phyloP scores from a whole-genome alignment of 2,113 vertebrate species.

The Phodopus roborovskii region DNA sequence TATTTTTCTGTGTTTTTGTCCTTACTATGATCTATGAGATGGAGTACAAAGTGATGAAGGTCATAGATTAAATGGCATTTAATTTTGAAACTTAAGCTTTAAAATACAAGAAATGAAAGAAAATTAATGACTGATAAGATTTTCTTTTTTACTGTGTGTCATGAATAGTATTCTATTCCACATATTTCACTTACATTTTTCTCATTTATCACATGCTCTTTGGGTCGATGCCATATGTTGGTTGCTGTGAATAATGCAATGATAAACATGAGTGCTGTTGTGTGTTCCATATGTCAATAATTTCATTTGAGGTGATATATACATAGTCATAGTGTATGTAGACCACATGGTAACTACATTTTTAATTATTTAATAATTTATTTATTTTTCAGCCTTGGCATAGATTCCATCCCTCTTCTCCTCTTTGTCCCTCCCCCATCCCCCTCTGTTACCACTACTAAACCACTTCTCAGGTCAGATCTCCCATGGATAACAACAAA shows the following conservation, averaged over 20 bases:
- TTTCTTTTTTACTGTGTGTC: not conserved
- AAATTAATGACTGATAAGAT: not conserved
- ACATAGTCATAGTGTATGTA: not conserved
- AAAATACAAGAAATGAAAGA: not conserved
- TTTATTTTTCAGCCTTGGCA: not conserved
- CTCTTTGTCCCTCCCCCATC: not conserved
- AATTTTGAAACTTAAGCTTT: not conserved
- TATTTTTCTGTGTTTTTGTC: too few species aligned
- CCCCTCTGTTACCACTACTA: rapidly evolving
- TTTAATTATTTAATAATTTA: not conserved
- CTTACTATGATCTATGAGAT: not conserved
- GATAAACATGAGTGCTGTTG: not conserved
- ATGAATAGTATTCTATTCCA: not conserved
- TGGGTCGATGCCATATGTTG: not conserved
- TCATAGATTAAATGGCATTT: not conserved
- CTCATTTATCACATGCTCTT: not conserved
- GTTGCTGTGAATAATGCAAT: not conserved
- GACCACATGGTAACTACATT: not conserved
- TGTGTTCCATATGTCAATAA: not conserved
- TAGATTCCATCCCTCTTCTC: not conserved
- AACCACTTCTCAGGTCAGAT: not conserved
- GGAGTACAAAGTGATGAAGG: not conserved
- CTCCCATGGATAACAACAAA: not conserved
- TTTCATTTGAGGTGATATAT: not conserved
- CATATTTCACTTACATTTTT: not conserved